Conservation (phyloP, 2,797 vertebrate genomes). For the Mormyrus proboscirostris region DNA sequence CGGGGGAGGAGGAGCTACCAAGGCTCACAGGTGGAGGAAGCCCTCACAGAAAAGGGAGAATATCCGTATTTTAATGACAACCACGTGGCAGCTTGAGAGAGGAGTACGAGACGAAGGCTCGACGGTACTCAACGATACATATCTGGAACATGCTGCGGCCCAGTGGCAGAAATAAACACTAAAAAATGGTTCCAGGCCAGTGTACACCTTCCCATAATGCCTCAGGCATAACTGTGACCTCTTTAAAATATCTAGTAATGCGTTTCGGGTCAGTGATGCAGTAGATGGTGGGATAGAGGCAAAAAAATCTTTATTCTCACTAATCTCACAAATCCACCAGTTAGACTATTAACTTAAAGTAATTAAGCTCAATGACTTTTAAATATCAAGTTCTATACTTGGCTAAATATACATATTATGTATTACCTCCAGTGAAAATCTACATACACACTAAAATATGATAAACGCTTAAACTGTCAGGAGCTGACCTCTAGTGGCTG, state of each 20-base stretch:
- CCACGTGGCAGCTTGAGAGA: background rate
- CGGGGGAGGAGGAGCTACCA: background rate
- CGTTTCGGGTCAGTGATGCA: background rate
- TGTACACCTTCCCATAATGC: background rate
- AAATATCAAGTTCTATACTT: background rate
- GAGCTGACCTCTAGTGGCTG: slow-evolving; percentile 64
- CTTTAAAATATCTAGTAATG: background rate
- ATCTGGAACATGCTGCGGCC: background rate
- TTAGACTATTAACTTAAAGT: background rate
- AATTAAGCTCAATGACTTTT: background rate
- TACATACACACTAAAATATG: background rate
- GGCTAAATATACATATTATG: background rate
- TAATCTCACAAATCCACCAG: background rate
- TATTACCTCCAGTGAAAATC: background rate
- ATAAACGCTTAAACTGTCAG: slow-evolving; percentile 30
- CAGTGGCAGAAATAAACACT: background rate
- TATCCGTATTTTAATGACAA: background rate
- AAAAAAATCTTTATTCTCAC: background rate
- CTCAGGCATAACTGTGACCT: background rate
- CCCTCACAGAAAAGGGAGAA: background rate
- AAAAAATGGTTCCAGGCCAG: background rate
- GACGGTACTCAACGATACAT: background rate
- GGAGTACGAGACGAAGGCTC: background rate
- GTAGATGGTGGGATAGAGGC: background rate
- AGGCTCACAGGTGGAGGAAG: too few species aligned